A percentile compares a stretch with the other conserved stretches of the same genome.
Conservation (phyloP, 2,113 vertebrate species). For the Paracanthobrama guichenoti region DNA sequence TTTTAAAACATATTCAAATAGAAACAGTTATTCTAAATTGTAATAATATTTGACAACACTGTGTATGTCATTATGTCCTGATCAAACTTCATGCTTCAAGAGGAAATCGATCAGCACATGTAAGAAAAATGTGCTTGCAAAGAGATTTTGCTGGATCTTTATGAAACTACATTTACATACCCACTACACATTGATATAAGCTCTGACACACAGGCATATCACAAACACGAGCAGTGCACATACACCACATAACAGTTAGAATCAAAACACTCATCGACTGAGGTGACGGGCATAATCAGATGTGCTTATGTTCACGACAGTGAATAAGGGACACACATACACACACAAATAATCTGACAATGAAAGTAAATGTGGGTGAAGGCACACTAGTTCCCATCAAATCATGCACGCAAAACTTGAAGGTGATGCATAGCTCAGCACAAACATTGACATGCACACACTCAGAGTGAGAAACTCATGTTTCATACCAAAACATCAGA, state of each 20-base stretch:
- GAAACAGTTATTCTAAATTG: not conserved
- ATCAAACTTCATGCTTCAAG: not conserved
- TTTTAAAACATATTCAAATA: not conserved
- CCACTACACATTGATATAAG: not conserved
- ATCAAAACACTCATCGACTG: not conserved
- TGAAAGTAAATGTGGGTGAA: constrained; percentile 10
- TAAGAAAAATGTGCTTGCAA: not conserved
- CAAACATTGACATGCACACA: not conserved
- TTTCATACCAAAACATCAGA: constrained; percentile 6
- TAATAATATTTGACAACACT: not conserved
- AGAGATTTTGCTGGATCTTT: not conserved
- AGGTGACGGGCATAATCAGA: not conserved
- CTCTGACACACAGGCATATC: not conserved
- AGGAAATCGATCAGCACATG: not conserved
- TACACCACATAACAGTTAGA: not conserved
- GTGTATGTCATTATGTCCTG: not conserved
- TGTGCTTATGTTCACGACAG: not conserved
- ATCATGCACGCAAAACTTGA: not conserved
- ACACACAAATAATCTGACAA: not conserved
- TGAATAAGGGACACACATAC: not conserved
- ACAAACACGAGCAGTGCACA: not conserved
- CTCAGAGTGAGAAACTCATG: not conserved
- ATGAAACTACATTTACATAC: not conserved
- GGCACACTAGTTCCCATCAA: not conserved
- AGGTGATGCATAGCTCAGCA: not conserved